These are phyloP conservation scores for Xenus cinereus DNA, from an alignment of 2,113 vertebrate species.

Conservation along the genomic window DNA sequence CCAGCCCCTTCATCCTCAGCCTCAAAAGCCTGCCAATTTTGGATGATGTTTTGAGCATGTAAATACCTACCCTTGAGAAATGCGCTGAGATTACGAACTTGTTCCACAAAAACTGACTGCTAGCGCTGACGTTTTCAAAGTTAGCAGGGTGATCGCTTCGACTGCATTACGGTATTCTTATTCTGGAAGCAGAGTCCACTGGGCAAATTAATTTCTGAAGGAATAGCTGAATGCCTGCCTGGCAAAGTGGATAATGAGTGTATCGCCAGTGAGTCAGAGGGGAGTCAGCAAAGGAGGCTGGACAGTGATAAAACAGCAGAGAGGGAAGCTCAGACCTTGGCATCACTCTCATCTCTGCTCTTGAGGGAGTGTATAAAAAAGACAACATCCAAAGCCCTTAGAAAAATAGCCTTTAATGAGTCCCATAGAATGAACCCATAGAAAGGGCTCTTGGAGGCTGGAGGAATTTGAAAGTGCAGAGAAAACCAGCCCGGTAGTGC, in stretches of 20 bases:
- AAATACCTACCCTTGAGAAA: neutral
- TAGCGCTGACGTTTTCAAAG: neutral
- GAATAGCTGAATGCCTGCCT: neutral
- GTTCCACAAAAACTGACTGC: neutral
- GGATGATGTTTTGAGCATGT: neutral
- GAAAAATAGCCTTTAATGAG: constrained; percentile 39
- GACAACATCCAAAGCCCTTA: neutral
- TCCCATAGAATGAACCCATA: neutral
- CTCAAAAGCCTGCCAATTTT: neutral
- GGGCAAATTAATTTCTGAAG: constrained; percentile 34
- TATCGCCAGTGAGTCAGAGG: neutral
- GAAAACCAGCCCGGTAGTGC: neutral
- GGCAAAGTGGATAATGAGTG: neutral
- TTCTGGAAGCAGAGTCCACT: neutral
- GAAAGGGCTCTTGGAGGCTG: neutral
- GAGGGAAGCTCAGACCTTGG: constrained; percentile 14
- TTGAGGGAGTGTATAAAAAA: constrained; percentile 19
- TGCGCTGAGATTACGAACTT: neutral
- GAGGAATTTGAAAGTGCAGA: neutral
- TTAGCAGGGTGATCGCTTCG: neutral
- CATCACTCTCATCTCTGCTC: neutral
- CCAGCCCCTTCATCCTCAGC: neutral
- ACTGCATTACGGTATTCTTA: neutral
- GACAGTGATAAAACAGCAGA: neutral
- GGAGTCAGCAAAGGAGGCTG: constrained; percentile 12